Percentiles rank a stretch among this genome's conserved stretches.
Evolutionary conservation across 2,888 invertebrate genomes (phyloP).

Genomic region (Andrena bicolor): DNA sequence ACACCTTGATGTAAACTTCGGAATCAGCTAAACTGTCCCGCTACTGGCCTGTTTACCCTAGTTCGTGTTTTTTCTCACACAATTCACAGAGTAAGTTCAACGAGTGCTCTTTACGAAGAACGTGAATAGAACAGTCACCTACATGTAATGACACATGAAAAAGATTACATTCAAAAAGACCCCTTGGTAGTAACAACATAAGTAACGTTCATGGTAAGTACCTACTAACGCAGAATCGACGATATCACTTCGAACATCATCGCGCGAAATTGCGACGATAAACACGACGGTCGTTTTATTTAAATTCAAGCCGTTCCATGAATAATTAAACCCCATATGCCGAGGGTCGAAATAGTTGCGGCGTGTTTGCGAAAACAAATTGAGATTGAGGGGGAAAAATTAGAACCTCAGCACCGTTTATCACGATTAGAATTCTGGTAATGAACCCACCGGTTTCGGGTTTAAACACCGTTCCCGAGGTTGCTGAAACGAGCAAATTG

Average conservation of each 20-base stretch:
- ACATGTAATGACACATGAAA: no score
- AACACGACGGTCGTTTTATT: constrained; percentile 13
- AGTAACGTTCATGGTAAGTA: no score
- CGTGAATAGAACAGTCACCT: no score
- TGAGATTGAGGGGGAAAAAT: neutral
- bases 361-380: neutral
- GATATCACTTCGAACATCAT: neutral
- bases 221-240: no score
- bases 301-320: constrained; percentile 21
- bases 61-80: no score
- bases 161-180: no score
- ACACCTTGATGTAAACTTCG: no score
- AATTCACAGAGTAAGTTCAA: no score
- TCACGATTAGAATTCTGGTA: constrained; percentile 24
- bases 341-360: neutral
- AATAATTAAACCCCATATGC: constrained; percentile 24
- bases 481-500: constrained; percentile 27
- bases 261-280: constrained; percentile 7
- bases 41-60: no score
- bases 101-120: no score
- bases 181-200: no score
- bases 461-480: neutral
- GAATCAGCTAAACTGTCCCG: no score
- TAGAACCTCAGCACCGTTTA: neutral
- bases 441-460: constrained; percentile 17